A percentile compares a stretch with the other conserved stretches of the same genome.
Evolutionary conservation across 2,113 vertebrate genomes (phyloP).

Genomic region (Pomatostomus ruficeps): DNA sequence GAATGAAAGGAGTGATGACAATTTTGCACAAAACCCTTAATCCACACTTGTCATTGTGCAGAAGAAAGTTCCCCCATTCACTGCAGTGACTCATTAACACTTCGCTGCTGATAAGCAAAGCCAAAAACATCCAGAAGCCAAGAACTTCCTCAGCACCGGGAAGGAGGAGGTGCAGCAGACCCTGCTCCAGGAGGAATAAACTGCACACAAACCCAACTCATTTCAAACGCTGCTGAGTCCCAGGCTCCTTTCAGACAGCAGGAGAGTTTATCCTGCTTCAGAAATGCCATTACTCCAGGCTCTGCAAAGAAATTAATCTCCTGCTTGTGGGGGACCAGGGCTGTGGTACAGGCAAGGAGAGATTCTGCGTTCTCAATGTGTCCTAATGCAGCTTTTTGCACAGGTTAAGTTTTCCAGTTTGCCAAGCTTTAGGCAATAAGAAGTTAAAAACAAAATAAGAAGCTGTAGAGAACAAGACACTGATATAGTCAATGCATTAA

Average conservation of each 20-base stretch:
- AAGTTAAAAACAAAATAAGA: background rate
- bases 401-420: background rate
- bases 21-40: background rate
- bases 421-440: background rate
- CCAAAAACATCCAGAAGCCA: background rate
- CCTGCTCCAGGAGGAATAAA: background rate
- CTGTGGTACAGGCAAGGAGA: conserved; percentile 73
- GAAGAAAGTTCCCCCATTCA: background rate
- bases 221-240: background rate
- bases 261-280: background rate
- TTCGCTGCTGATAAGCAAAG: background rate
- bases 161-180: background rate
- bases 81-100: background rate
- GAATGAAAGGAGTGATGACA: background rate
- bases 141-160: background rate
- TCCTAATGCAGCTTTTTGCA: conserved; percentile 39
- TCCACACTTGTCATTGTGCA: background rate
- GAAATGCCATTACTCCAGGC: conserved; percentile 52
- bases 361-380: conserved; percentile 19
- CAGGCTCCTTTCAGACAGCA: background rate
- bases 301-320: conserved; percentile 66
- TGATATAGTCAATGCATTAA: background rate
- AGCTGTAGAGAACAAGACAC: background rate
- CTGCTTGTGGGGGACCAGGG: conserved; percentile 44
- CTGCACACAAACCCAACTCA: background rate